Conservation (phyloP, 1,140 invertebrate species). For the Rhynchophorus ferrugineus region DNA sequence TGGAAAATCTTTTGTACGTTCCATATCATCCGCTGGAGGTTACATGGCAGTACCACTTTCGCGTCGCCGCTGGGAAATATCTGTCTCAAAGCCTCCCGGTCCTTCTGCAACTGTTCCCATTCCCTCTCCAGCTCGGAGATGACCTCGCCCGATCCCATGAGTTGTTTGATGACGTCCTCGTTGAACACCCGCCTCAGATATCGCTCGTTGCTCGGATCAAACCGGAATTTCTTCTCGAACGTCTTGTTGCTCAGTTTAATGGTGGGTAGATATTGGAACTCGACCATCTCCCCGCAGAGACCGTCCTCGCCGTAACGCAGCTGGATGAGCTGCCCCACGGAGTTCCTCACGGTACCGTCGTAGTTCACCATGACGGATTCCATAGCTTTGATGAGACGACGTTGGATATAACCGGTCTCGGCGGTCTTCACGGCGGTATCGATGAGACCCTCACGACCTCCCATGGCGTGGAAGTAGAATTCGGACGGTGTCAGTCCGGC, state of each 20-base stretch:
- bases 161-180: constrained; percentile 90
- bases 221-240: constrained; percentile 94
- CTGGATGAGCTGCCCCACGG: constrained; percentile 93
- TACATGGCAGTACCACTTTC: constrained; percentile 93
- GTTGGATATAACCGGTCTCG: constrained; percentile 98
- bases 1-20: constrained; percentile 99
- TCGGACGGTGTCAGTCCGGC: constrained; percentile 97
- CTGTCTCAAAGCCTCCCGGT: constrained; percentile 76
- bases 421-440: constrained; percentile 99
- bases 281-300: constrained; percentile 88
- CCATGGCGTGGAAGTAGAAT: constrained; percentile 99
- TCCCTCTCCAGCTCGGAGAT: constrained; percentile 86
- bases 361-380: constrained; percentile 99
- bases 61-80: constrained; percentile 82
- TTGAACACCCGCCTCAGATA: constrained; percentile 83
- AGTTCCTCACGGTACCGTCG: constrained; percentile 92
- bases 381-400: constrained; percentile 99
- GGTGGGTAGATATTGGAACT: constrained; percentile 92
- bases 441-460: constrained; percentile 98
- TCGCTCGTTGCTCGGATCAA: constrained; percentile 93
- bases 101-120: constrained; percentile 88
- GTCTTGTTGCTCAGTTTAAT: constrained; percentile 92
- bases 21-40: constrained; percentile 98
- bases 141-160: constrained; percentile 86
- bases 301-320: constrained; percentile 97